phyloP scores from a whole-genome alignment of 2,888 invertebrate species.

The Meta bourneti region DNA sequence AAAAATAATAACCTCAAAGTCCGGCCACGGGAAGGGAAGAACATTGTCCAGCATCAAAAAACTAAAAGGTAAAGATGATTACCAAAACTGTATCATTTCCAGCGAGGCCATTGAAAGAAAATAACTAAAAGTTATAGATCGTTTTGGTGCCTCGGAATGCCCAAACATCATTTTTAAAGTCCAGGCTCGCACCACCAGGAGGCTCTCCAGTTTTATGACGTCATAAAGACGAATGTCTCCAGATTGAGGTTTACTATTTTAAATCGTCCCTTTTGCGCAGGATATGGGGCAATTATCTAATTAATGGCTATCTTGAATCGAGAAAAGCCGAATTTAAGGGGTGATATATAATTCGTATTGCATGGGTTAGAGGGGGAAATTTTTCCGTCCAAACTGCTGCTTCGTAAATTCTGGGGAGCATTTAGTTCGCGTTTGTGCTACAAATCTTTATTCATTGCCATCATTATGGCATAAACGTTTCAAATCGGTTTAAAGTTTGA shows the following conservation, averaged over 20 bases:
- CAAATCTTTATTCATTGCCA: slow-evolving; percentile 73
- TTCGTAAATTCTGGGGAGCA: slow-evolving; percentile 56
- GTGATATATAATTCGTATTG: slow-evolving; percentile 56
- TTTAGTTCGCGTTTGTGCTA: slow-evolving; percentile 46
- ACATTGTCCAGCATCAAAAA: not conserved
- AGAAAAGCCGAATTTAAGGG: slow-evolving; percentile 65
- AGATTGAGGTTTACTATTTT: slow-evolving; percentile 73
- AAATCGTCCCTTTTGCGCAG: slow-evolving; percentile 64
- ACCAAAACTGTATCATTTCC: slow-evolving; percentile 49
- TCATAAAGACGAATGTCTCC: slow-evolving; percentile 72
- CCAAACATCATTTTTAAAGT: slow-evolving; percentile 61
- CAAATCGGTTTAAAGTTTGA: slow-evolving; percentile 60
- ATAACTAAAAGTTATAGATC: slow-evolving; percentile 68
- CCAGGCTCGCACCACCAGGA: slow-evolving; percentile 36
- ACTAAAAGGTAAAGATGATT: slow-evolving; percentile 11
- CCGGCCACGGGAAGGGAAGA: not conserved
- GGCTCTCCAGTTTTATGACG: slow-evolving; percentile 70
- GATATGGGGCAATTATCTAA: slow-evolving; percentile 73
- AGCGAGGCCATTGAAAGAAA: slow-evolving; percentile 41
- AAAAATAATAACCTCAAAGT: not conserved
- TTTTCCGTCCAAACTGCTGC: slow-evolving; percentile 22
- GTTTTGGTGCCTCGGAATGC: not conserved
- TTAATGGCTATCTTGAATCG: slow-evolving; percentile 72
- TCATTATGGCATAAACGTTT: slow-evolving; percentile 44
- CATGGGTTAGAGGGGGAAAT: slow-evolving; percentile 5